Conservation (phyloP, 2,888 invertebrate species). For the Trimorus sp. region DNA sequence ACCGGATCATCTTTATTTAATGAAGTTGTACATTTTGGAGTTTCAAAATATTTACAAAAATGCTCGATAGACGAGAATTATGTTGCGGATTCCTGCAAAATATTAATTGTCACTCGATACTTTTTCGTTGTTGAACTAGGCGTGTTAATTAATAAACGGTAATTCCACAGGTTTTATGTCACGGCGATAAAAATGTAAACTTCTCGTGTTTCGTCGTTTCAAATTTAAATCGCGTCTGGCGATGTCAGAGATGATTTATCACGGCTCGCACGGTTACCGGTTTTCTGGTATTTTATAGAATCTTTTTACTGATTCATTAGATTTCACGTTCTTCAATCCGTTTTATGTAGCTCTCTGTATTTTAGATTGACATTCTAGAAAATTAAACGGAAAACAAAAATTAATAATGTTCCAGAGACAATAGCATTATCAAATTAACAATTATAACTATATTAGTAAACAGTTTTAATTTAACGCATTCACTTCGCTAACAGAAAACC, state of each 20-base stretch:
- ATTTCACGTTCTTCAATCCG: no score
- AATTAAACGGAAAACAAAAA: no score
- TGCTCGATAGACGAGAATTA: neutral
- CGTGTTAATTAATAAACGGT: slow-evolving; percentile 20
- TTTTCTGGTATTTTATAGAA: no score
- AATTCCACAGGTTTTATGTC: slow-evolving; percentile 42
- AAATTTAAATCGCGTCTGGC: slow-evolving; percentile 37
- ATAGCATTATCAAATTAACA: no score
- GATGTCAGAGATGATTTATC: slow-evolving; percentile 55
- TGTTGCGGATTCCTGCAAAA: neutral
- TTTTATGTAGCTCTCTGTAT: no score
- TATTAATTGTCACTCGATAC: slow-evolving; percentile 48
- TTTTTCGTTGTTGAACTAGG: slow-evolving; percentile 33
- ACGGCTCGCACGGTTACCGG: slow-evolving; percentile 23
- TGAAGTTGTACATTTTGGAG: slow-evolving; percentile 13
- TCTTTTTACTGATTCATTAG: no score
- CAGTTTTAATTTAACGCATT: no score
- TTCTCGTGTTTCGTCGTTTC: slow-evolving; percentile 53
- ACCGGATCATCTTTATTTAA: slow-evolving; percentile 29
- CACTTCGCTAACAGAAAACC: no score
- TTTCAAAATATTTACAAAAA: neutral
- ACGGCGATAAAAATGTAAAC: slow-evolving; percentile 44
- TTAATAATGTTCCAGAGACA: no score
- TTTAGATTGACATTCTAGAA: no score
- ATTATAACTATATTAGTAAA: no score